Base-by-base conservation (phyloP, 2,888 invertebrate species). In the Anarsia innoxiella region DNA sequence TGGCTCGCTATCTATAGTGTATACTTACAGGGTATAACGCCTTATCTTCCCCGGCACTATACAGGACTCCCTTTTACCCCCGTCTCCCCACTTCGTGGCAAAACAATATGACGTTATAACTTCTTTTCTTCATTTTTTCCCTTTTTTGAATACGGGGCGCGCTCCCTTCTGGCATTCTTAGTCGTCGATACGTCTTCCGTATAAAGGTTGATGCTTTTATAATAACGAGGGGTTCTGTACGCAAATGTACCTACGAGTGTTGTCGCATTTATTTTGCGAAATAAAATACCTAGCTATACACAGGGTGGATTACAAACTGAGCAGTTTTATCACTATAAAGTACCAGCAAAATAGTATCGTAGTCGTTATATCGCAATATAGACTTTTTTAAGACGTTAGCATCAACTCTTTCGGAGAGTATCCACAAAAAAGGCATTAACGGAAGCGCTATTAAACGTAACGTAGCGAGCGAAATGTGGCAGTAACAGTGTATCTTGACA, bases 51-150 rank as follows among this genome's bases (percentile, higher is more conserved):
- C 72, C 66, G 52, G 67, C 77, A 78, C 78, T 80, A 78, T 73
- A 77, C 69, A 66, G 62, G 57, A 55, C 64, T 65, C 69, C 68
- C 65, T 48, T 48, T 46, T 39, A 39, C 50, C 53, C 52, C 52
- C 53, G 53, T 52, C 54, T 48, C 50, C 61, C 60, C 72, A 65
- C 71, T 70, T 70, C 72, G 77, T 68, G 73, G 80, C 79, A 82
- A 84, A 83, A 84, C 83, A 84, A 84, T 84, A 83, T 84, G 83
- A 83, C 80, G 82, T 78, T 82, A 84, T 79, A 79, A 78, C 76
- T 79, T 84, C 82, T 28, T 80, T 80, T 79, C 68, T 76, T 69
- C 73, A 71, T 75, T 75, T 79, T 74, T 75, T 76, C 67, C 71
- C 72, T 73, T 82, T 77, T 82, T 80, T 78, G 78, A 78, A 79